These are phyloP conservation scores for Andrena bucephala DNA, from an alignment of 2,888 invertebrate genomes.

Conservation along the genomic window DNA sequence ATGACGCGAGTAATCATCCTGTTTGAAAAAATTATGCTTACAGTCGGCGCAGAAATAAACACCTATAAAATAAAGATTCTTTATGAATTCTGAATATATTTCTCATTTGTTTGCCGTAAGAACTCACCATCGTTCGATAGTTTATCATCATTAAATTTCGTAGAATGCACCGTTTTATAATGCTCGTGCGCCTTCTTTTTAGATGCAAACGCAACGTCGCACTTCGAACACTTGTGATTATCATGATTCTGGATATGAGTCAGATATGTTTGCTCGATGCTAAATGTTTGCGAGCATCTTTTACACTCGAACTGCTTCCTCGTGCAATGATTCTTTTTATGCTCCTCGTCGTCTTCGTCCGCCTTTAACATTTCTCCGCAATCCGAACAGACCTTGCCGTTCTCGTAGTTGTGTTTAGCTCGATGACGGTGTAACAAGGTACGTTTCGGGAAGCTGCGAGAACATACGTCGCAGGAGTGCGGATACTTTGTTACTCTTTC, in stretches of 20 bases:
- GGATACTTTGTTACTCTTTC: constrained; percentile 73
- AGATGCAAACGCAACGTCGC: constrained; percentile 80
- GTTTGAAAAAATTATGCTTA: constrained; percentile 74
- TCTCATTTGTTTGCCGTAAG: neutral
- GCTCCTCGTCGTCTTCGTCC: constrained; percentile 74
- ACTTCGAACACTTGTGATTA: constrained; percentile 81
- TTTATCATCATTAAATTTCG: constrained; percentile 60
- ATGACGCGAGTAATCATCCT: constrained; percentile 74
- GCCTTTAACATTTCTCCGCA: constrained; percentile 78
- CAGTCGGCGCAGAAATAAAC: constrained; percentile 74
- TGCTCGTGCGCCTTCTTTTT: constrained; percentile 77
- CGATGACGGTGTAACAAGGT: constrained; percentile 78
- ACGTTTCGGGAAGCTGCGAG: constrained; percentile 74
- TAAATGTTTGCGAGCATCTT: constrained; percentile 80
- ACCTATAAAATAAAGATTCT: constrained; percentile 58
- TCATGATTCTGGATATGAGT: constrained; percentile 81
- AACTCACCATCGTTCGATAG: constrained; percentile 63
- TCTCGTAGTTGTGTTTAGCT: constrained; percentile 78
- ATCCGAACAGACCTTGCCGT: constrained; percentile 79
- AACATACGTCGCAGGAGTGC: constrained; percentile 73
- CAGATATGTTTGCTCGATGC: constrained; percentile 79
- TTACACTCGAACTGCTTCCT: constrained; percentile 79
- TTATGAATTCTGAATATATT: constrained; percentile 18
- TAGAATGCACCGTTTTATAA: constrained; percentile 66
- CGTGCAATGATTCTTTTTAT: constrained; percentile 75